Evolutionary conservation across 2,113 vertebrate species (phyloP), one percentile per base, ranked within the genome.

Genomic region (Chitala chitala): DNA sequence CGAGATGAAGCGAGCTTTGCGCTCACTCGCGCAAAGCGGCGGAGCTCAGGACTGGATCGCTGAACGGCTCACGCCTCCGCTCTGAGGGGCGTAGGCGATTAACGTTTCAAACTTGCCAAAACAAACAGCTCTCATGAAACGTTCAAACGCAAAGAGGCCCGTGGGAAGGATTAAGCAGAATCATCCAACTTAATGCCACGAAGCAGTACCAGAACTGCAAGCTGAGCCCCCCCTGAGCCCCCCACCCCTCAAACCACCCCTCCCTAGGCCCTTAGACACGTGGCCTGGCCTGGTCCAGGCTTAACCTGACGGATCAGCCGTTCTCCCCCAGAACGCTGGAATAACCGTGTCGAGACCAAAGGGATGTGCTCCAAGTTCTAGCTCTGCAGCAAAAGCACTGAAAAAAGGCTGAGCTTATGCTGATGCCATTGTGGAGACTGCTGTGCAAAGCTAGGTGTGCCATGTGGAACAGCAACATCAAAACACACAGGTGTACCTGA

Each of bases 81-180:
- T n/a, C 24, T 31, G 55, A 13, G 9, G 65, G 65, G 38, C 65
- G 17, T 20, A 68, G 42, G 12, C 22, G 40, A 68, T 48, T 46
- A 48, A 48, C 22, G 22, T 51, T 40, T 38, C 51, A 71, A 54
- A 55, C 69, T 40, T 56, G 51, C 51, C 69, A 55, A 71, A 71
- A 56, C 59, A 38, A 63, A 63, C 17, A 63, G 33, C 59, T 63
- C 59, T 20, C 17, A 8, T 33, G 38, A 63, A 63, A 63, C 59
- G 31, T 63, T 63, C 59, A 36, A 63, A 63, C 5, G 13, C 29
- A 36, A 33, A 63, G n/a, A 5, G 17, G 59, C 59, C 59, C 17
- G 33, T 38, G 59, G 59, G 59, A 38, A 33, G 33, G 33, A 63
- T 63, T 63, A 63, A 48, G 40, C n/a, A 15, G 42, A 68, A 48